Base-by-base conservation (phyloP, 2,797 vertebrate species). In the Anomalospiza imberbis region DNA sequence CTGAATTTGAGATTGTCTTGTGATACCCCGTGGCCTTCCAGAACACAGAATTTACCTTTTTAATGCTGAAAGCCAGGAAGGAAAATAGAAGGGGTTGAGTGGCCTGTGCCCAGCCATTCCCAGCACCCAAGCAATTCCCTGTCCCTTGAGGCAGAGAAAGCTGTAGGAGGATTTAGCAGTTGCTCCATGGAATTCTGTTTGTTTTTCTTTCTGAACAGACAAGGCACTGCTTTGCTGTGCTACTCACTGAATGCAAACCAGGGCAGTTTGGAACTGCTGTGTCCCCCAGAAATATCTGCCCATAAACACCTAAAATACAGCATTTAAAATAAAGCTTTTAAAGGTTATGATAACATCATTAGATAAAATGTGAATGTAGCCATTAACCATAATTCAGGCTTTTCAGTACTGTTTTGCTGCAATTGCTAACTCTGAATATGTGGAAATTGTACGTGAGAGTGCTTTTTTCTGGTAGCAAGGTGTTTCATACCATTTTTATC, bases 401-500 rank as follows among this genome's bases (percentile, higher is more conserved):
- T 51, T 25, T 71, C 75, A 70, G 60, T 48, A 17, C 13, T 76
- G 25, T 70, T 60, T 47, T 54, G 50, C 20, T 93, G 24, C 32
- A 19, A 60, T 4, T 74, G 76, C 3, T 79, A 47, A 20, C 58
- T 73, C 50, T 17, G 62, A 66, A 28, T 87, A 26, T 48, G 14
- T 44, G 38, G 42, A 42, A 95, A 50, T 66, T 18, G 12, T 55
- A 28, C 5, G 13, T 18, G 28, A 16, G 50, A 87, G 42, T n/a
- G 16, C 1, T 2, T 61, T 47, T 38, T 57, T 55, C 48, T 71
- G 4, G 14, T 62, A 70, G 50, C 29, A 10, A 11, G 1, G 14
- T 74, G 73, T 94, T 85, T 91, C 42, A 62, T 80, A 73, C 71
- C 57, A n/a, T 70, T 95, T 93, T 71, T 65, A 36, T 96, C n/a